Conservation (phyloP, 2,113 vertebrate species). For the Rhinoderma darwinii region DNA sequence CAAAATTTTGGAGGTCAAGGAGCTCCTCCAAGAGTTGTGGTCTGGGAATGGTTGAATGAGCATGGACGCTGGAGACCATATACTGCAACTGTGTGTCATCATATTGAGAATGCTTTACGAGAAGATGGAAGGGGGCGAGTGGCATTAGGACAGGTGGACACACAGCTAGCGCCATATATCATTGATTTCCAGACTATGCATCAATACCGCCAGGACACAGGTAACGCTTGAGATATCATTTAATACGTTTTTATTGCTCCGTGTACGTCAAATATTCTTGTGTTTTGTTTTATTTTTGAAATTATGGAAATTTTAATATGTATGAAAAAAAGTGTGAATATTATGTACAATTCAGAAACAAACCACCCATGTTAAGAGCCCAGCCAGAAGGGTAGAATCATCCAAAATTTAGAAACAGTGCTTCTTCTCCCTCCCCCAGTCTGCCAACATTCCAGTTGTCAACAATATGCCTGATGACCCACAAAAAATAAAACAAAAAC, state of each 20-base stretch:
- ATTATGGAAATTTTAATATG: background rate
- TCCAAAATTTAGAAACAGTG: background rate
- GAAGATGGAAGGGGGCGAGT: constrained; percentile 86
- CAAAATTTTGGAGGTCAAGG: constrained; percentile 86
- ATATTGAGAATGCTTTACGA: constrained; percentile 91
- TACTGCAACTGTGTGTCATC: constrained; percentile 89
- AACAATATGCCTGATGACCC: background rate
- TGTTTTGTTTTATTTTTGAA: background rate
- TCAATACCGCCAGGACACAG: constrained; percentile 96
- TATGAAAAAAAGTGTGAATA: background rate
- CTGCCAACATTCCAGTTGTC: background rate
- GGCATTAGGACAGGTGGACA: constrained; percentile 90
- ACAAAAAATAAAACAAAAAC: background rate
- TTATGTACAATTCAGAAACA: background rate
- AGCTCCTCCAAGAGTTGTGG: constrained; percentile 91
- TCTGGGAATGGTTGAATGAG: constrained; percentile 97
- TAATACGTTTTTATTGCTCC: background rate
- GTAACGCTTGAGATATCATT: constrained; percentile 70
- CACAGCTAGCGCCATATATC: constrained; percentile 89
- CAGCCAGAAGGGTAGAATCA: background rate
- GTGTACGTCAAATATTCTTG: background rate
- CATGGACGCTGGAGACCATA: constrained; percentile 94
- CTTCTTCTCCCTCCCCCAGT: background rate
- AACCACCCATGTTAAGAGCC: background rate
- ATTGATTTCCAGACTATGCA: constrained; percentile 98